These are phyloP conservation scores for Atherinosoma microstoma DNA, from an alignment of 2,797 vertebrate species.

Conservation along the genomic window DNA sequence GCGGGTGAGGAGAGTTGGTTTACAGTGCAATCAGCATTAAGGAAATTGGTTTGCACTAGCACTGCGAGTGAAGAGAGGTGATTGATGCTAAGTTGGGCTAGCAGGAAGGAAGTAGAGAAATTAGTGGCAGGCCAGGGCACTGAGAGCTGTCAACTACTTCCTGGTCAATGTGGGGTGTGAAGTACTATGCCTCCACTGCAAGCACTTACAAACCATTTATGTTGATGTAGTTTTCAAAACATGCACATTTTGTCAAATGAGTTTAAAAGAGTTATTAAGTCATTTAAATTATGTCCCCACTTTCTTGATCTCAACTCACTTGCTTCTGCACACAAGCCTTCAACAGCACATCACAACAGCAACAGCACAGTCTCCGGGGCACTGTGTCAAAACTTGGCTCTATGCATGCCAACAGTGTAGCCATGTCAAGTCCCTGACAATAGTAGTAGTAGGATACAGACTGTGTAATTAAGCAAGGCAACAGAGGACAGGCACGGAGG, in stretches of 20 bases:
- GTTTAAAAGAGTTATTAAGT: neutral
- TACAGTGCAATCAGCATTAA: constrained; percentile 85
- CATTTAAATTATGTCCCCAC: constrained; percentile 32
- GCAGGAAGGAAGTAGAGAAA: constrained; percentile 84
- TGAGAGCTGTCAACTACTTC: constrained; percentile 85
- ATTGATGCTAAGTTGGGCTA: constrained; percentile 84
- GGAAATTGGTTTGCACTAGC: constrained; percentile 82
- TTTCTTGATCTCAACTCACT: constrained; percentile 40
- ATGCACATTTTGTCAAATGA: neutral
- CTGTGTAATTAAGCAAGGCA: constrained; percentile 78
- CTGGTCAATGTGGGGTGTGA: constrained; percentile 83
- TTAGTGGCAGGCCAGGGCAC: constrained; percentile 76
- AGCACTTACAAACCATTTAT: constrained; percentile 41
- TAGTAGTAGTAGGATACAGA: constrained; percentile 59
- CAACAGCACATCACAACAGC: constrained; percentile 61
- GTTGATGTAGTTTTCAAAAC: neutral
- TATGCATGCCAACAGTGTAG: constrained; percentile 68
- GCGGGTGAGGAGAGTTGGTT: constrained; percentile 77
- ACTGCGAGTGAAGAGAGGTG: constrained; percentile 69
- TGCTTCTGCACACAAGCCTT: constrained; percentile 58
- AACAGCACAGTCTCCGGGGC: constrained; percentile 69
- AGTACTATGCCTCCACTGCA: constrained; percentile 68
- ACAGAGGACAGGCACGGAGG: constrained; percentile 64
- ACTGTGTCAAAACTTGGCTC: constrained; percentile 74
- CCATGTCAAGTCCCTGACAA: constrained; percentile 75